These are phyloP conservation scores for Pipistrellus nathusii DNA, from an alignment of 2,797 vertebrate genomes.

Conservation along the genomic window DNA sequence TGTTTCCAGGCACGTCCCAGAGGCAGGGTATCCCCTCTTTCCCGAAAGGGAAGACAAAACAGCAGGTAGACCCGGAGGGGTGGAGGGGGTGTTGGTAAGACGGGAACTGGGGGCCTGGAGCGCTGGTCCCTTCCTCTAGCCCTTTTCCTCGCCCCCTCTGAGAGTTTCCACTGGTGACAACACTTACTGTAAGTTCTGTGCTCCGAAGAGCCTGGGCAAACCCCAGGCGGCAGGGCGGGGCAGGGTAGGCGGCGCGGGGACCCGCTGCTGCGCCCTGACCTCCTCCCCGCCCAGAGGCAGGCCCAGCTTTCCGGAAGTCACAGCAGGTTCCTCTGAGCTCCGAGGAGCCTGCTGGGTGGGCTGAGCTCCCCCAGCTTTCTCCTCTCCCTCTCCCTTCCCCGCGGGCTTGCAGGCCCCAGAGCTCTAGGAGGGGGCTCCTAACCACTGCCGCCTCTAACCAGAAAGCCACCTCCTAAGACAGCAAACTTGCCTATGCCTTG, in stretches of 20 bases:
- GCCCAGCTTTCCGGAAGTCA: constrained; percentile 85
- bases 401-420: background rate
- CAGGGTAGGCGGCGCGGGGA: constrained; percentile 55
- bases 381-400: background rate
- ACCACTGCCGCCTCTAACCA: constrained; percentile 80
- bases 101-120: constrained; percentile 77
- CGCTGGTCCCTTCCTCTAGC: constrained; percentile 57
- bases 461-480: constrained; percentile 86
- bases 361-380: constrained; percentile 69
- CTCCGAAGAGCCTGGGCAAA: constrained; percentile 84
- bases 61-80: background rate
- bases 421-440: constrained; percentile 30
- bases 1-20: constrained; percentile 64
- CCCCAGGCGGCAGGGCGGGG: constrained; percentile 77
- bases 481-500: constrained; percentile 91
- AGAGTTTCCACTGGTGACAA: constrained; percentile 86
- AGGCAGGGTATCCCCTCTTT: constrained; percentile 61
- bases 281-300: constrained; percentile 64
- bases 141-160: constrained; percentile 71
- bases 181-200: constrained; percentile 85
- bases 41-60: constrained; percentile 72
- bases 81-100: constrained; percentile 65
- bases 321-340: constrained; percentile 76
- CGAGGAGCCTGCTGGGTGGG: constrained; percentile 73
- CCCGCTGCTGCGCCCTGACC: constrained; percentile 56